Base-by-base conservation (phyloP, 2,888 invertebrate genomes). In the Strigamia transsilvanica region DNA sequence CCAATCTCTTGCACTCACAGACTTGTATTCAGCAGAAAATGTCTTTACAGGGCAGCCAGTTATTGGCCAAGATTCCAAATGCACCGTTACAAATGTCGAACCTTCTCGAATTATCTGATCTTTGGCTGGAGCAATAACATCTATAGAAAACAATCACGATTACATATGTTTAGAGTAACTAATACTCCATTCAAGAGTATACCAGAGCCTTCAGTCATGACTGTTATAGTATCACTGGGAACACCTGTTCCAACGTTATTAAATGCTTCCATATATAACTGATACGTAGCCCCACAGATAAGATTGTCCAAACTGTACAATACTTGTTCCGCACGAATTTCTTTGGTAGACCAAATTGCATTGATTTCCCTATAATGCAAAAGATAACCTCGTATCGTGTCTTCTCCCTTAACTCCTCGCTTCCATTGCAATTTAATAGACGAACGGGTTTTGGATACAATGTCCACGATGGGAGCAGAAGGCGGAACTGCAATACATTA, bases 341-440 rank as follows among this genome's bases (percentile, higher is more conserved):
- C 80, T 15, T 32, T 32, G 7, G 51, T 73, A 2, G 23, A 10
- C 73, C 73, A 73, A n/a, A n/a, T n/a, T 15, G 13, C 32, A 27
- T n/a, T 27, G 27, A n/a, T n/a, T 73, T 73, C n/a, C 10, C 73
- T 12, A 13, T 32, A 73, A 32, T 73, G 32, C 10, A 73, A 73
- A 9, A 66, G 12, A 10, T 66, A 32, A 79, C 79, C 79, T 32
- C 23, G 10, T n/a, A 83, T 80, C 23, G 79, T 13, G 12, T 80
- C 82, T 79, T 80, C 83, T 56, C 82, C 82, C n/a, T 41, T 83
- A 4, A 46, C 21, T 4, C 79, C 78, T 12, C 34, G 81, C 73
- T 82, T 83, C 85, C 85, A 85, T 21, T 84, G 84, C 32, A 85
- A 81, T 83, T 85, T 83, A 23, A 85, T 84, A 5, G 84, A 80